Percentiles rank a stretch among this genome's conserved stretches.
Conservation (phyloP, 2,797 vertebrate genomes). For the Aotus griseimembra region DNA sequence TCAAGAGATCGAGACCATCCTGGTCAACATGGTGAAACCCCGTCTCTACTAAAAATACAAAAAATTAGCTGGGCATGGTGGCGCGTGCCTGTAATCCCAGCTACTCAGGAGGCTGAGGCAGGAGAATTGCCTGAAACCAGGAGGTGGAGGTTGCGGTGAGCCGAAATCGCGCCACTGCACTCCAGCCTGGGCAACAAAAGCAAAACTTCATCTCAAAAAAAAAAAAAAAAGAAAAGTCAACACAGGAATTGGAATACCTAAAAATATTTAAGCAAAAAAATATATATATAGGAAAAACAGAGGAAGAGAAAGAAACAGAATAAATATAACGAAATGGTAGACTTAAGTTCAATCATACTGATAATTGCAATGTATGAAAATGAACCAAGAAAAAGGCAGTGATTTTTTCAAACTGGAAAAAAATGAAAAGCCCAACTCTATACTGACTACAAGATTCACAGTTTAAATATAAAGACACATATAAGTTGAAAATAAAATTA, state of each 20-base stretch:
- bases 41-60: too few species aligned
- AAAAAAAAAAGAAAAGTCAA: too few species aligned
- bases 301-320: not conserved
- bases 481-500: not conserved
- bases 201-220: too few species aligned
- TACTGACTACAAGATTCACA: not conserved
- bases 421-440: not conserved
- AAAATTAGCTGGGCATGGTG: too few species aligned
- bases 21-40: too few species aligned
- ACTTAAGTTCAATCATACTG: not conserved
- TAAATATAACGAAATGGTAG: not conserved
- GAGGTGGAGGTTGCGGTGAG: too few species aligned
- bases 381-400: not conserved
- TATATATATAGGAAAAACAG: not conserved
- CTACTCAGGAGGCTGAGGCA: too few species aligned
- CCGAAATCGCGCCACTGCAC: too few species aligned
- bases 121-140: too few species aligned
- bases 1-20: too few species aligned
- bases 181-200: too few species aligned
- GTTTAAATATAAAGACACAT: not conserved
- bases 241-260: not conserved
- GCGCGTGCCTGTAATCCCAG: too few species aligned
- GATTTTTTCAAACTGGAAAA: not conserved
- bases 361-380: not conserved
- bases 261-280: constrained; percentile 31